Evolutionary conservation across 1,140 invertebrate species (phyloP), one percentile per base, ranked within the genome.

Genomic region (Drosophila orosa): DNA sequence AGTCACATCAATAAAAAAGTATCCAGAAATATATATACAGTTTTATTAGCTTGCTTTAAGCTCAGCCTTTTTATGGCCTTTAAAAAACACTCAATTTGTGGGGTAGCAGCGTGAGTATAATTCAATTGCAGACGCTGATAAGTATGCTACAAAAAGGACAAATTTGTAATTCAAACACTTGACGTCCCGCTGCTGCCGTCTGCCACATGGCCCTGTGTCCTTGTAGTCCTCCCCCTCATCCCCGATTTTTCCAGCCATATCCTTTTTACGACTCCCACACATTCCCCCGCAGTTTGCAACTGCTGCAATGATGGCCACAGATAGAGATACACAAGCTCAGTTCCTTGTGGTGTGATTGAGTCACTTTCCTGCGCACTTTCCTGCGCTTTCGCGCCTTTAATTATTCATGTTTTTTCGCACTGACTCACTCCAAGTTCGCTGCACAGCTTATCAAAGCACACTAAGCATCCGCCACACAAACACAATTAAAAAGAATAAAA

Each of bases 41-140:
- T 27, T 37, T 37, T 57, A 61, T 25, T 24, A 12, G 17, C 29
- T 15, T 17, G 3, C n/a, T 22, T 8, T 31, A 29, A 40, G n/a
- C 19, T 59, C 31, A 10, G 13, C 29, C 48, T 33, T 12, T 22
- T 17, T 17, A 15, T 40, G 60, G 8, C 54, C 19, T 24, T 39
- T 29, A 58, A 61, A 61, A 37, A 7, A 15, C 50, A 25, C 24
- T 25, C 29, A 3, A 4, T 29, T 39, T 10, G 17, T 13, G 19
- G 19, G 25, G 19, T 17, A 42, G 25, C 59, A 52, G 57, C 40
- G 25, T 22, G 40, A 15, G 12, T 10, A 2, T 24, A 48, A 44
- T 37, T 68, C 63, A 68, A 69, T 68, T 68, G 48, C 67, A 69
- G 33, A 39, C 31, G 42, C 67, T 71, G 50, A 71, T 71, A 71